These are phyloP conservation scores for Microcebus murinus DNA, from an alignment of 2,113 vertebrate species.

Conservation along the genomic window DNA sequence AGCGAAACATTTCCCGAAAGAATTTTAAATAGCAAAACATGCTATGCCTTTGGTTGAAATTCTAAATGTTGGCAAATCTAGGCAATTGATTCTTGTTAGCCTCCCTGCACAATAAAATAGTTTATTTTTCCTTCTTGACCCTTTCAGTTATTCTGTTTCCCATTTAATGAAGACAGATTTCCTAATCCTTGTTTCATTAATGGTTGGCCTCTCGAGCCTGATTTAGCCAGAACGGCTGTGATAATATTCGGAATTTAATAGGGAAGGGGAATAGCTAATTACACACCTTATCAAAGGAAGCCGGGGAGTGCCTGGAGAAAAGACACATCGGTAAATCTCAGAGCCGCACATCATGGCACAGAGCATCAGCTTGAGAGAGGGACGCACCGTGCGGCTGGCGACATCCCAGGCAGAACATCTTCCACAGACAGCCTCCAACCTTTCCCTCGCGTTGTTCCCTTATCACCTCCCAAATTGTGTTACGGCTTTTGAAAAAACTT, in stretches of 20 bases:
- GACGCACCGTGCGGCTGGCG: neutral
- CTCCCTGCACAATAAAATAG: neutral
- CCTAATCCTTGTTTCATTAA: conserved; percentile 49
- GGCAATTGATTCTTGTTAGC: neutral
- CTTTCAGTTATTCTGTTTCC: conserved; percentile 18
- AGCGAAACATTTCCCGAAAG: neutral
- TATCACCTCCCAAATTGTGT: fast-evolving
- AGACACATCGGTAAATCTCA: neutral
- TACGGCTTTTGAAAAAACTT: neutral
- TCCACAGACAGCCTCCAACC: neutral
- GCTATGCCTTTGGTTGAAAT: neutral
- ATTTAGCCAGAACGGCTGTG: conserved; percentile 54
- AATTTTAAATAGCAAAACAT: neutral
- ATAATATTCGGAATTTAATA: conserved; percentile 52
- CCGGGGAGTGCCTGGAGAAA: conserved; percentile 31
- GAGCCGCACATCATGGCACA: neutral
- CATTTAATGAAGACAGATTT: conserved; percentile 63
- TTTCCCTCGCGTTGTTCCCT: neutral
- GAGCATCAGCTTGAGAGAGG: neutral
- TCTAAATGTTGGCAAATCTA: neutral
- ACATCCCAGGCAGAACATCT: neutral
- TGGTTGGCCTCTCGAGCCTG: conserved; percentile 32
- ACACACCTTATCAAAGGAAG: conserved; percentile 36
- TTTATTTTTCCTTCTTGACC: conserved; percentile 49
- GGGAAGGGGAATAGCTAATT: conserved; percentile 52